Percentiles rank a stretch among this genome's conserved stretches.
These are phyloP conservation scores for Irena cyanogastra DNA, from an alignment of 2,113 vertebrate genomes.

Conservation along the genomic window DNA sequence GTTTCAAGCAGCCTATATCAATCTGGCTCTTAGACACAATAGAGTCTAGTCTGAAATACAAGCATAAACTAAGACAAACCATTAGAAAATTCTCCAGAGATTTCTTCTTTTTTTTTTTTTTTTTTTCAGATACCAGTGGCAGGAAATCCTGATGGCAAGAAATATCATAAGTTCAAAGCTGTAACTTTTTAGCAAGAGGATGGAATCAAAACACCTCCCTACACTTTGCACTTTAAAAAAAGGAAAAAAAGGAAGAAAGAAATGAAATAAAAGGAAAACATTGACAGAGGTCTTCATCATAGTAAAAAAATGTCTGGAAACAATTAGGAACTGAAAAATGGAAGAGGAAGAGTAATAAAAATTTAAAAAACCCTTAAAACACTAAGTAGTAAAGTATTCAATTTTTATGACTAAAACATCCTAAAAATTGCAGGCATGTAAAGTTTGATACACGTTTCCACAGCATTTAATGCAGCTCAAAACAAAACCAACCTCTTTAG, in stretches of 20 bases:
- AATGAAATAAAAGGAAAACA: not conserved
- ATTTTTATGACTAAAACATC: not conserved
- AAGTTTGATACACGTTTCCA: not conserved
- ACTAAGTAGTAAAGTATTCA: not conserved
- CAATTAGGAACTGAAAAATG: slow-evolving; percentile 1
- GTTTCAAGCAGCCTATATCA: not conserved
- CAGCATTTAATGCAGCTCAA: not conserved
- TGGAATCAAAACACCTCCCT: not conserved
- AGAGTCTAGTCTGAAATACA: slow-evolving; percentile 1
- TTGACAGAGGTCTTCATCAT: not conserved
- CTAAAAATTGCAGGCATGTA: not conserved
- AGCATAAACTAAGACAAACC: slow-evolving; percentile 12
- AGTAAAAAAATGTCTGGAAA: slow-evolving; percentile 25
- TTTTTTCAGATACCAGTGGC: not conserved
- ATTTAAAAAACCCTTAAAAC: not conserved
- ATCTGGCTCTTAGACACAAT: slow-evolving; percentile 38
- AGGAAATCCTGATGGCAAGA: slow-evolving; percentile 20
- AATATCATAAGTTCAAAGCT: not conserved
- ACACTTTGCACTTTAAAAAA: not conserved
- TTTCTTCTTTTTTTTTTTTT: not conserved
- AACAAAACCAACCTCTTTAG: not conserved
- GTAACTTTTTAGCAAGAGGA: not conserved
- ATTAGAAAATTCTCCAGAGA: slow-evolving; percentile 23
- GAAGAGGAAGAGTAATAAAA: not conserved
- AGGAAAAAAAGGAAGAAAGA: not conserved